phyloP scores from a whole-genome alignment of 2,888 invertebrate species.

The Teleiodes luculella region DNA sequence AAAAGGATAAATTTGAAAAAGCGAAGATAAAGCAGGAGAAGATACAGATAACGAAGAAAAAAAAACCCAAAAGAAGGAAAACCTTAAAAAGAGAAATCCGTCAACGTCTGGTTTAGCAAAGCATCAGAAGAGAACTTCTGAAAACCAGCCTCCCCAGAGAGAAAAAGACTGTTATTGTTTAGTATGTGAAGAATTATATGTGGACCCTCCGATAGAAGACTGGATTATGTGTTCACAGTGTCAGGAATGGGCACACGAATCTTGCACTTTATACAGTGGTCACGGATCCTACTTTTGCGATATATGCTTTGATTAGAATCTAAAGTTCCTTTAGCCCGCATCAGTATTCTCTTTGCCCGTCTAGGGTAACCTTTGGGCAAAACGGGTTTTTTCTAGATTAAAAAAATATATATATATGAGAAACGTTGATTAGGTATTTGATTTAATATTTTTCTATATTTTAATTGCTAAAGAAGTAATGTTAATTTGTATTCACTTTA shows the following conservation, averaged over 20 bases:
- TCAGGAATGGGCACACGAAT: constrained; percentile 10
- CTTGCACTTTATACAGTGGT: constrained; percentile 12
- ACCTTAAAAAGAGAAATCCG: not conserved
- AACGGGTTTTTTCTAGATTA: too few species aligned
- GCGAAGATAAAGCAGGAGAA: not conserved
- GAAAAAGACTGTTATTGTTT: not conserved
- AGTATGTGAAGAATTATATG: not conserved
- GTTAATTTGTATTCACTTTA: not conserved
- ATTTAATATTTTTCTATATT: not conserved
- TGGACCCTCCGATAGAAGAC: constrained; percentile 12
- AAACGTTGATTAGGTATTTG: too few species aligned
- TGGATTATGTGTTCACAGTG: constrained; percentile 12
- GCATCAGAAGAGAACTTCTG: not conserved
- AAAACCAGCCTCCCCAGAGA: too few species aligned
- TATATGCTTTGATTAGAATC: not conserved
- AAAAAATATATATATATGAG: too few species aligned
- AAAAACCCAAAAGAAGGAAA: not conserved
- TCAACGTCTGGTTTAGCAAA: not conserved
- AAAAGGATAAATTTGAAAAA: constrained; percentile 8
- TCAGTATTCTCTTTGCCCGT: not conserved
- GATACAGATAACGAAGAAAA: not conserved
- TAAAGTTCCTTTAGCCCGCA: not conserved
- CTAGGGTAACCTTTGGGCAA: not conserved
- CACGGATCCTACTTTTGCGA: not conserved
- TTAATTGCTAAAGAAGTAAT: not conserved